These are phyloP conservation scores for Drosophila insularis DNA, from an alignment of 1,140 invertebrate species.

Conservation along the genomic window DNA sequence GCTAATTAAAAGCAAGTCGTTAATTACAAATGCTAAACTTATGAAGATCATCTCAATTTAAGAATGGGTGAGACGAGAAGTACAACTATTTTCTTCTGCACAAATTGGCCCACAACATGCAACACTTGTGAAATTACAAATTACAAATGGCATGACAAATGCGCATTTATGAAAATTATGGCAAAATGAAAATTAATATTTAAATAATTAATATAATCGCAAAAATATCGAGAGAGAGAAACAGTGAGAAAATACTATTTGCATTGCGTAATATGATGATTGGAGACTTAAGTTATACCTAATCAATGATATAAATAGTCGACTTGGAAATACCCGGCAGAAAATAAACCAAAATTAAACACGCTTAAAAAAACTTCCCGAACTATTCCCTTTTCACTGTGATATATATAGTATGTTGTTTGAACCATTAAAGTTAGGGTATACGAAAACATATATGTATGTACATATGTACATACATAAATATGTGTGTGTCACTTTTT, in stretches of 20 bases:
- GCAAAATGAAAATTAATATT: slow-evolving; percentile 7
- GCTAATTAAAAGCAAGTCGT: slow-evolving; percentile 63
- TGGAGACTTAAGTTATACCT: too few species aligned
- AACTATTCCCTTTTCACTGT: too few species aligned
- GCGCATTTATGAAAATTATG: slow-evolving; percentile 47
- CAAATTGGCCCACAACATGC: slow-evolving; percentile 59
- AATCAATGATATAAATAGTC: too few species aligned
- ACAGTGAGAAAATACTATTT: neutral
- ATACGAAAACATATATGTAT: neutral
- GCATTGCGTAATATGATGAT: slow-evolving; percentile 17
- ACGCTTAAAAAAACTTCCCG: too few species aligned
- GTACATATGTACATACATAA: neutral
- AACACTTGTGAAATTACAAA: slow-evolving; percentile 51
- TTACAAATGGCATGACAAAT: slow-evolving; percentile 56
- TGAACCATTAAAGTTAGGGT: too few species aligned
- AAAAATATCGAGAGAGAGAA: neutral
- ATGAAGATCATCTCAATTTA: slow-evolving; percentile 37
- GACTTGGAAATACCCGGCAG: too few species aligned
- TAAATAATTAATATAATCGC: slow-evolving; percentile 23
- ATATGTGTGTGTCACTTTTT: neutral
- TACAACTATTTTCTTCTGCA: slow-evolving; percentile 24
- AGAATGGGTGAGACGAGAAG: slow-evolving; percentile 20
- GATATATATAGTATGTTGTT: too few species aligned
- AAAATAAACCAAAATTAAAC: too few species aligned
- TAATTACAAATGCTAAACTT: slow-evolving; percentile 27